These are phyloP conservation scores for Hyposoter dolosus DNA, from an alignment of 2,888 invertebrate genomes.

Conservation along the genomic window DNA sequence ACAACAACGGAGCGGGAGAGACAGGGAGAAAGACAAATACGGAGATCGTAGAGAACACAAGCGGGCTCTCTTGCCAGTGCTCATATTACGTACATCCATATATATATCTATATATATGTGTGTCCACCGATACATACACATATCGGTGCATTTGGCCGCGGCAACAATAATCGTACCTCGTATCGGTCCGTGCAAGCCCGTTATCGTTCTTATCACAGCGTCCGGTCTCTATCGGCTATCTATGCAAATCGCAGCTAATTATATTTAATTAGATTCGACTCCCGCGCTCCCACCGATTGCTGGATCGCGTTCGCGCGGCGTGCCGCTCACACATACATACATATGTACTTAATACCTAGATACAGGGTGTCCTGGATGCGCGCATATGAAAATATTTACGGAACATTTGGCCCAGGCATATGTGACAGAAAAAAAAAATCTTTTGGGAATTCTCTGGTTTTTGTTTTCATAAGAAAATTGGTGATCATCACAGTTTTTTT, in stretches of 20 bases:
- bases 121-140: conserved; percentile 3
- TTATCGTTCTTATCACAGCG: conserved; percentile 84
- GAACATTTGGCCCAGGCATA: background rate
- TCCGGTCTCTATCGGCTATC: conserved; percentile 84
- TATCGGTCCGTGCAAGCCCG: conserved; percentile 81
- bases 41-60: conserved; percentile 40
- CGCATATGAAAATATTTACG: background rate
- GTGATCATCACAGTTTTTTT: background rate
- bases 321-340: conserved; percentile 54
- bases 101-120: background rate
- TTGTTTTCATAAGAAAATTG: background rate
- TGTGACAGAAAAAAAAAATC: no score
- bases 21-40: conserved; percentile 22
- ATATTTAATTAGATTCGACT: conserved; percentile 85
- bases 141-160: conserved; percentile 71
- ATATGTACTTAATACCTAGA: conserved; percentile 29
- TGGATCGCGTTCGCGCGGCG: conserved; percentile 72
- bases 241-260: conserved; percentile 85
- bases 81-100: conserved; percentile 2
- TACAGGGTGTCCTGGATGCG: conserved; percentile 1
- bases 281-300: conserved; percentile 82
- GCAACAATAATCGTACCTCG: conserved; percentile 83
- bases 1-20: conserved; percentile 47
- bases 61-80: conserved; percentile 17
- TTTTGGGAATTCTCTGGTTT: background rate